These are phyloP conservation scores for Daubentonia madagascariensis DNA, from an alignment of 2,113 vertebrate genomes.

Conservation along the genomic window DNA sequence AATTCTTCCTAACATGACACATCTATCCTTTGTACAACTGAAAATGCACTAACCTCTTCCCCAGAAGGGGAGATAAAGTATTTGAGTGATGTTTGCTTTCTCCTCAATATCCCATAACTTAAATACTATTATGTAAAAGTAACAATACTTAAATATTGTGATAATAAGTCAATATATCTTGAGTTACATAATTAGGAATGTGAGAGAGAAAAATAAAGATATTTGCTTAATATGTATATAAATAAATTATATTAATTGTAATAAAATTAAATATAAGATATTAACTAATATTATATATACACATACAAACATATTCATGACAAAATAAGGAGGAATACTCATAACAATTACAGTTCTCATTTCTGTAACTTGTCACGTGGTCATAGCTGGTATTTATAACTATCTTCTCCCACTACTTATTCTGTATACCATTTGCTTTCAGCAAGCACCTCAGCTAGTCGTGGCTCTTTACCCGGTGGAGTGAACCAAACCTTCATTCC, in stretches of 20 bases:
- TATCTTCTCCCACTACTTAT: background rate
- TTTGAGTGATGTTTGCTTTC: background rate
- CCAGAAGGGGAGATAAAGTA: background rate
- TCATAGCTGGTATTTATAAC: background rate
- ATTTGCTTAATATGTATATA: background rate
- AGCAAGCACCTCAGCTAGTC: background rate
- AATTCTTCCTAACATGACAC: too few relatives aligned
- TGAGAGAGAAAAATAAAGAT: background rate
- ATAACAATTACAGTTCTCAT: background rate
- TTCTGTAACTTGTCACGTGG: background rate
- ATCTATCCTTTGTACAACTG: background rate
- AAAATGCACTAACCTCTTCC: background rate
- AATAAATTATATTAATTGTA: background rate
- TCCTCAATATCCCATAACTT: background rate
- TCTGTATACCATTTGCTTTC: background rate
- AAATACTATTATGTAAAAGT: background rate
- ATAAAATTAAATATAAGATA: background rate
- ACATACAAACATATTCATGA: background rate
- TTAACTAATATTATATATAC: background rate
- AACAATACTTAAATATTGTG: background rate
- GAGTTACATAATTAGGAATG: background rate
- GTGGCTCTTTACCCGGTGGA: background rate
- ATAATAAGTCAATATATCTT: background rate
- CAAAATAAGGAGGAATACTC: background rate
- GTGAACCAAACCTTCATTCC: background rate